These are phyloP conservation scores for Sphecodes monilicornis DNA, from an alignment of 2,888 invertebrate species.

Conservation along the genomic window DNA sequence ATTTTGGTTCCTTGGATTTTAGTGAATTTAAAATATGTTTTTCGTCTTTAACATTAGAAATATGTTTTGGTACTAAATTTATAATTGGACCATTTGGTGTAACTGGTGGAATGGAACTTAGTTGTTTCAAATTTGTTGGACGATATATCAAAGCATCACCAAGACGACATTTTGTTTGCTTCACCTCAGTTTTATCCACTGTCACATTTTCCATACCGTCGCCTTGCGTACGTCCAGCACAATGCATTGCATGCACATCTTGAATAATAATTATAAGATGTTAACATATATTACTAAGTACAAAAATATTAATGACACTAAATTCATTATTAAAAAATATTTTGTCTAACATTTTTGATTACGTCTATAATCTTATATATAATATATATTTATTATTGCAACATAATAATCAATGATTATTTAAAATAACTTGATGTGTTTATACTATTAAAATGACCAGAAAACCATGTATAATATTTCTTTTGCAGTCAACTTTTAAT, in stretches of 20 bases:
- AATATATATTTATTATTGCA: background rate
- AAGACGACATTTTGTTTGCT: constrained; percentile 76
- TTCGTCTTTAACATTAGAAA: constrained; percentile 86
- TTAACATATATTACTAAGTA: background rate
- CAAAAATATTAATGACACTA: background rate
- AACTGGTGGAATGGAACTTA: constrained; percentile 83
- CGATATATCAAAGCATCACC: constrained; percentile 83
- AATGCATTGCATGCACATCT: constrained; percentile 75
- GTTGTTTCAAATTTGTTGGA: constrained; percentile 81
- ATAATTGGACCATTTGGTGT: constrained; percentile 86
- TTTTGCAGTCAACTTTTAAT: background rate
- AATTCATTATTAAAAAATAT: background rate
- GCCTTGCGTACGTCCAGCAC: constrained; percentile 87
- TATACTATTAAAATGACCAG: background rate
- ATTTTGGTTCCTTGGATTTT: constrained; percentile 90
- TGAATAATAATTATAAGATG: constrained; percentile 26
- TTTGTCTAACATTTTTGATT: background rate
- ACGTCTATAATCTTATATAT: background rate
- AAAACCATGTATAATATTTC: background rate
- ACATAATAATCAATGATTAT: background rate
- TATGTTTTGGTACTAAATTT: constrained; percentile 88
- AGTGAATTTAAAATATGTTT: constrained; percentile 81
- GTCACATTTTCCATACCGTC: constrained; percentile 90
- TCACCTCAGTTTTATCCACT: constrained; percentile 70
- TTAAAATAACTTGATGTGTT: background rate